Conservation (phyloP, 2,113 vertebrate species). For the Ploceus nigricollis region DNA sequence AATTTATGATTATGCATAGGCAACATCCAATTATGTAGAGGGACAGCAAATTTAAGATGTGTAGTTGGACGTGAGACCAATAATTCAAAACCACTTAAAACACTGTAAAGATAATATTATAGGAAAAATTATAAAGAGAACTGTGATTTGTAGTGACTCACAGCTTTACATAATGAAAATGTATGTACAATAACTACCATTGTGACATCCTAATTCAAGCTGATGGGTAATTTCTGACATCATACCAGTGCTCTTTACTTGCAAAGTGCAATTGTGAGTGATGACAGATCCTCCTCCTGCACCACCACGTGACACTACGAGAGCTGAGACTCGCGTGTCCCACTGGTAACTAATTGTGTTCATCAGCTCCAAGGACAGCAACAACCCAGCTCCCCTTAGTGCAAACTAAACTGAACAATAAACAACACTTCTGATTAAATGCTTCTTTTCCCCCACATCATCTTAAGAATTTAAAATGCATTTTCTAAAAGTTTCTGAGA, state of each 20-base stretch:
- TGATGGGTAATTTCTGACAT: neutral
- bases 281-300: neutral
- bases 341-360: neutral
- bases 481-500: neutral
- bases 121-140: neutral
- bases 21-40: neutral
- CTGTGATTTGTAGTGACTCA: neutral
- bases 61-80: neutral
- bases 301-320: fast-evolving
- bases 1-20: neutral
- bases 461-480: neutral
- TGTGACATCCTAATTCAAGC: neutral
- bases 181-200: neutral
- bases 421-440: neutral
- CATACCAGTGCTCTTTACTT: neutral
- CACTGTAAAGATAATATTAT: neutral
- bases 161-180: neutral
- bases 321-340: neutral
- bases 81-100: neutral
- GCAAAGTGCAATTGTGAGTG: neutral
- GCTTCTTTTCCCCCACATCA: neutral
- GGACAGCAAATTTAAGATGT: neutral
- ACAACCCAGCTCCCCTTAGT: neutral
- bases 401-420: neutral
- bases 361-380: neutral